Evolutionary conservation across 1,140 invertebrate genomes (phyloP).

Genomic region (Metaphire vulgaris): DNA sequence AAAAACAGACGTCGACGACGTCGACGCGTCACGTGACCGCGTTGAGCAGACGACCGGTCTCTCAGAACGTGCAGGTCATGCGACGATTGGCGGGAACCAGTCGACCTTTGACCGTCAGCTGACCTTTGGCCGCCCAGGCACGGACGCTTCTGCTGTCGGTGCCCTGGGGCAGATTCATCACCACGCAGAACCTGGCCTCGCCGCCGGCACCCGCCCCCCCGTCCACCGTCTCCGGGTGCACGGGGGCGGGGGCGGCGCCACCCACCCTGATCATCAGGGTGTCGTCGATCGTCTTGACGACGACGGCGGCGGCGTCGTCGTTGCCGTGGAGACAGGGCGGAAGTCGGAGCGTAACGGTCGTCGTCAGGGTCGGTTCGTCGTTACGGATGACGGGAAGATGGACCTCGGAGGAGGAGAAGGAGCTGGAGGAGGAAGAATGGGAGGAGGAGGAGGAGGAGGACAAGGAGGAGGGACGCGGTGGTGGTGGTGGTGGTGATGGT

Average conservation of each 20-base stretch:
- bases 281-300: not conserved
- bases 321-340: too few relatives aligned
- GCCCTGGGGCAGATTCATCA: not conserved
- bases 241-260: too few relatives aligned
- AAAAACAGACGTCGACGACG: too few relatives aligned
- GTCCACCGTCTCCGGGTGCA: too few relatives aligned
- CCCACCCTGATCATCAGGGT: not conserved
- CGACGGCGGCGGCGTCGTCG: not conserved
- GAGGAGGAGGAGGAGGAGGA: too few relatives aligned
- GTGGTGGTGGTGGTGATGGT: too few relatives aligned
- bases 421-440: too few relatives aligned
- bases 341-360: not conserved
- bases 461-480: too few relatives aligned
- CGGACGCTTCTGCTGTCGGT: not conserved
- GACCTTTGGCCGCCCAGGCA: not conserved
- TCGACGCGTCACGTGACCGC: too few relatives aligned
- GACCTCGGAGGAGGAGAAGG: not conserved
- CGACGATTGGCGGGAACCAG: not conserved
- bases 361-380: not conserved
- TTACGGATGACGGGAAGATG: not conserved
- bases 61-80: not conserved
- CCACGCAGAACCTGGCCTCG: not conserved
- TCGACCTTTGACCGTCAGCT: not conserved
- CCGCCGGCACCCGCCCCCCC: too few relatives aligned
- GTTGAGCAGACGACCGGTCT: too few relatives aligned